Evolutionary conservation across 2,888 invertebrate genomes (phyloP).

Genomic region (Operophtera brumata): DNA sequence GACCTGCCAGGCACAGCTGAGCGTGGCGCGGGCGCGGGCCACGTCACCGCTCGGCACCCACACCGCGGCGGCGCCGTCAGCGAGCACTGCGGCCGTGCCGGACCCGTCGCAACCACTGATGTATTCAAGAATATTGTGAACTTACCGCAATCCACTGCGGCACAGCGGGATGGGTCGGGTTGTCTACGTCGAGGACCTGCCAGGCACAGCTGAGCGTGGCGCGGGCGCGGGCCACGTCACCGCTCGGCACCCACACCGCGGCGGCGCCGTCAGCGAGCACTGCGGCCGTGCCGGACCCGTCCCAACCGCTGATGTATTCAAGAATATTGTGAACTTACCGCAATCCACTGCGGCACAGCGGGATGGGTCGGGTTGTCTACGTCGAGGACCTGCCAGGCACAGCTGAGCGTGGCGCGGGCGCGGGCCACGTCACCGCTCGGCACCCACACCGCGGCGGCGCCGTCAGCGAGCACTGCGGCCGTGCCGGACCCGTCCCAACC

Average conservation of each 20-base stretch:
- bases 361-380: slow-evolving; percentile 83
- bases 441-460: slow-evolving; percentile 93
- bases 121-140: too few relatives aligned
- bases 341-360: slow-evolving; percentile 85
- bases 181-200: slow-evolving; percentile 90
- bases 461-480: slow-evolving; percentile 87
- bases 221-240: slow-evolving; percentile 93
- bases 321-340: slow-evolving; percentile 47
- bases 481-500: slow-evolving; percentile 91
- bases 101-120: slow-evolving; percentile 91
- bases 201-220: slow-evolving; percentile 93
- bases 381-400: slow-evolving; percentile 94
- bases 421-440: slow-evolving; percentile 93
- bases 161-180: slow-evolving; percentile 80
- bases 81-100: slow-evolving; percentile 85
- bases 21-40: slow-evolving; percentile 90
- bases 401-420: slow-evolving; percentile 91
- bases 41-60: slow-evolving; percentile 97
- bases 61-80: slow-evolving; percentile 90
- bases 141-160: slow-evolving; percentile 85
- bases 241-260: slow-evolving; percentile 94
- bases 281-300: slow-evolving; percentile 87
- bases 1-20: slow-evolving; percentile 95
- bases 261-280: slow-evolving; percentile 88
- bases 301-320: slow-evolving; percentile 90